A percentile compares a stretch with the other conserved stretches of the same genome.
Conservation (phyloP, 2,888 invertebrate species). For the Synanthedon andrenaeformis region DNA sequence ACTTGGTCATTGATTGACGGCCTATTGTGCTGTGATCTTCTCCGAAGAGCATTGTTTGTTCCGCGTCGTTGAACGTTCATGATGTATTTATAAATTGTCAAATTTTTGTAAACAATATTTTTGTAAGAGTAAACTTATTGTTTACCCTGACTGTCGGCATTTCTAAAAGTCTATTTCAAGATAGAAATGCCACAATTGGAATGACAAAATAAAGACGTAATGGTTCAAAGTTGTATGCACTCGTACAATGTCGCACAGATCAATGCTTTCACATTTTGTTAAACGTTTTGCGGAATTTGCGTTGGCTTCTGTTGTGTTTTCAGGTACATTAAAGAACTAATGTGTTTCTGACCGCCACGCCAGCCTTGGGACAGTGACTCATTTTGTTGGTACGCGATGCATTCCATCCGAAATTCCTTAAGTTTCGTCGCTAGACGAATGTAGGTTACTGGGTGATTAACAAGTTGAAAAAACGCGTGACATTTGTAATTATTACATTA, state of each 20-base stretch:
- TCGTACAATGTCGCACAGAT: slow-evolving; percentile 21
- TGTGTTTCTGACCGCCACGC: slow-evolving; percentile 5
- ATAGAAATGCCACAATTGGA: slow-evolving; percentile 10
- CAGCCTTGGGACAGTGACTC: slow-evolving; percentile 34
- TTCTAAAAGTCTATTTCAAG: slow-evolving; percentile 6
- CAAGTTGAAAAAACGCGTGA: background rate
- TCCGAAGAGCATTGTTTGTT: no score
- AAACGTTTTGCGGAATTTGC: slow-evolving; percentile 4
- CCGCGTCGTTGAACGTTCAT: no score
- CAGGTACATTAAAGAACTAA: slow-evolving; percentile 9
- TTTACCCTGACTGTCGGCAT: slow-evolving; percentile 15
- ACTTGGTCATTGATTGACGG: slow-evolving; percentile 25
- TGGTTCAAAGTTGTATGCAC: slow-evolving; percentile 14
- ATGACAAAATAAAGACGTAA: slow-evolving; percentile 21
- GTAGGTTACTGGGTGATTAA: background rate
- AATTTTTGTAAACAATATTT: no score
- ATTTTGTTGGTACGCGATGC: slow-evolving; percentile 33
- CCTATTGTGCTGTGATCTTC: background rate
- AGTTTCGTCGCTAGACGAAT: slow-evolving; percentile 4
- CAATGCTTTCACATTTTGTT: background rate
- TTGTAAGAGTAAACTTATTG: slow-evolving; percentile 5
- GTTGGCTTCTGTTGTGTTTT: slow-evolving; percentile 7
- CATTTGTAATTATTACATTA: no score
- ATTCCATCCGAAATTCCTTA: slow-evolving; percentile 48
- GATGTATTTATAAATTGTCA: no score